Percentiles rank a stretch among this genome's conserved stretches.
phyloP scores from a whole-genome alignment of 1,140 invertebrate species.

The Drosophila persimilis region DNA sequence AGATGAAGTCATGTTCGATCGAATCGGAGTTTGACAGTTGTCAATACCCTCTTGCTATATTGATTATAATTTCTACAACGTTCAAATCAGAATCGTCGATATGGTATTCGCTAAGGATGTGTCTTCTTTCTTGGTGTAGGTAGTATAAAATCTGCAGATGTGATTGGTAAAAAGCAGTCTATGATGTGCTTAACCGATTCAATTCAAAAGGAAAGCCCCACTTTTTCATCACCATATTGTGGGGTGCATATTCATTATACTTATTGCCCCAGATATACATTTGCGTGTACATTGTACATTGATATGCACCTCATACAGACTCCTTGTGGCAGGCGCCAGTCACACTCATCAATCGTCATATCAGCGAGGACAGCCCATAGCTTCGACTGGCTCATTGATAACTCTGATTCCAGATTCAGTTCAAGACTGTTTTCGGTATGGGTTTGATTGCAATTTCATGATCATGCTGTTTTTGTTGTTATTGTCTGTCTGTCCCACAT shows the following conservation, averaged over 20 bases:
- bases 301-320: background rate
- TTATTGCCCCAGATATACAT: conserved; percentile 29
- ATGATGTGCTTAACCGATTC: too few species aligned
- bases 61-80: too few species aligned
- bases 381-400: conserved; percentile 32
- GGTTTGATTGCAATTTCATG: conserved; percentile 36
- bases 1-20: conserved; percentile 33
- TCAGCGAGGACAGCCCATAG: conserved; percentile 48
- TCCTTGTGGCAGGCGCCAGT: conserved; percentile 21
- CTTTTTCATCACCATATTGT: background rate
- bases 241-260: conserved; percentile 13
- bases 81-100: too few species aligned
- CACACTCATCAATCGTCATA: conserved; percentile 11
- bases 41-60: too few species aligned
- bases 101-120: too few species aligned
- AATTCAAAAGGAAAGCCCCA: too few species aligned
- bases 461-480: conserved; percentile 15
- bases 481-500: conserved; percentile 38
- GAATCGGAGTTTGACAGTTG: background rate
- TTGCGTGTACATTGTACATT: too few species aligned
- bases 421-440: conserved; percentile 40
- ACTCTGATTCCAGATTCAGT: conserved; percentile 63
- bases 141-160: too few species aligned
- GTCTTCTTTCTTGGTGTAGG: too few species aligned
- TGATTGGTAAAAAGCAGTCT: too few species aligned